Evolutionary conservation across 2,888 invertebrate genomes (phyloP), one percentile per base, ranked within the genome.

Genomic region (Nemotelus pantherinus): DNA sequence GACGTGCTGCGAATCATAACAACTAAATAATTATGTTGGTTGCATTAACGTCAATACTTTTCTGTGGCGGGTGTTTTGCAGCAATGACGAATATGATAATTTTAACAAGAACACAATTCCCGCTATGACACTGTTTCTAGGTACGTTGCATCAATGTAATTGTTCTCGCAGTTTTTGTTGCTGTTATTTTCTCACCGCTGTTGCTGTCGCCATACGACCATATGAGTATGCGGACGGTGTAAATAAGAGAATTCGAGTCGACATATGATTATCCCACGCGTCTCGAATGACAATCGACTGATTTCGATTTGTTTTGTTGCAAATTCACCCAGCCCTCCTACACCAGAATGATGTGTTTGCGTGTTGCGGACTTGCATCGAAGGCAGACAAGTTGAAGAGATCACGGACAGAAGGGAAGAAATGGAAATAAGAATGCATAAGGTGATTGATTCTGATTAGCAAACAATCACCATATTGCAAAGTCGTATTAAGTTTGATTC

Each of bases 261-360:
- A 45, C 72, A 60, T 25, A 25, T 50, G 74, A 74, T 74, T 60
- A 63, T 74, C 74, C 74, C 74, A 74, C 74, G 74, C 74, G 74
- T 47, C 60, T 74, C 50, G 74, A 74, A 74, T 74, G 47, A 74
- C 74, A 74, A 74, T 74, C 60, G 45, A 48, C 48, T 47, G 58
- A 4, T 41, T 72, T 65, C 4, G 45, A 65, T 45, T n/a, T 45
- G 65, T 45, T 65, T 65, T 65, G 65, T 65, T 10, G 72, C 58
- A 58, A 72, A 53, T 45, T 57, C 57, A 9, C 10, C 57, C 57
- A 25, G 25, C 25, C 25, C 25, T 57, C 3, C 10, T 9, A 57
- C n/a, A 25, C 25, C 57, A 25, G 57, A 10, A 7, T 5, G 50
- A 57, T 25, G n/a, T 10, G 57, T 57, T 57, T 57, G 10, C 57